Evolutionary conservation across 2,888 invertebrate species (phyloP), one percentile per base, ranked within the genome.

Genomic region (Bimastos eiseni): DNA sequence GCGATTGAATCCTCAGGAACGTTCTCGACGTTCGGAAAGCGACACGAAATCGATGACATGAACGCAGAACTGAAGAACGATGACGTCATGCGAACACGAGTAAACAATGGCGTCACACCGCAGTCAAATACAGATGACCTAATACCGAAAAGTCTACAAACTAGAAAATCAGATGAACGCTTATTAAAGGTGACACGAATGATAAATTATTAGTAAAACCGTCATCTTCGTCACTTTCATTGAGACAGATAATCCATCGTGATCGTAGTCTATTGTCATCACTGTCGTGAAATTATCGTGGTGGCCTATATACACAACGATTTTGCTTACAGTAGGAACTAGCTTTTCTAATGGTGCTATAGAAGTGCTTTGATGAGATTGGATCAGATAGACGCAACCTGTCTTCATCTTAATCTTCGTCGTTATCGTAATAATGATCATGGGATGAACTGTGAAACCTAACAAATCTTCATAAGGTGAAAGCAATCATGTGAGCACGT

Each of bases 161-260:
- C 49, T 1, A 49, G 49, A 24, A 19, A 49, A 24, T 49, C 49
- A 49, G 49, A 49, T 24, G 49, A 49, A 49, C 19, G 24, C 49
- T 49, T 49, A 49, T 49, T 49, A 11, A 70, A 70, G 70, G 70
- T 36, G 83, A 55, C 21, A 21, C 6, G 30, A 41, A 90, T 6
- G 38, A 38, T 55, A 24, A n/a, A 83, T 83, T 83, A n/a, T 33
- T n/a, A n/a, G n/a, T n/a, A 21, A 38, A 88, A 86, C 44, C 88
- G 84, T 88, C 86, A 44, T 49, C 90, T 37, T 90, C 86, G 84
- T 49, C 90, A 90, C 38, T 86, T 36, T 86, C 88, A 41, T 90
- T 49, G 38, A 83, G 41, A 44, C 88, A 36, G 1, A 44, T 34
- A 88, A 89, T 34, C 36, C 89, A 89, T 33, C 36, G 36, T 36